Percentiles rank a stretch among this genome's conserved stretches.
Conservation (phyloP, 2,797 vertebrate genomes). For the Cynodonichthys magdalenae region DNA sequence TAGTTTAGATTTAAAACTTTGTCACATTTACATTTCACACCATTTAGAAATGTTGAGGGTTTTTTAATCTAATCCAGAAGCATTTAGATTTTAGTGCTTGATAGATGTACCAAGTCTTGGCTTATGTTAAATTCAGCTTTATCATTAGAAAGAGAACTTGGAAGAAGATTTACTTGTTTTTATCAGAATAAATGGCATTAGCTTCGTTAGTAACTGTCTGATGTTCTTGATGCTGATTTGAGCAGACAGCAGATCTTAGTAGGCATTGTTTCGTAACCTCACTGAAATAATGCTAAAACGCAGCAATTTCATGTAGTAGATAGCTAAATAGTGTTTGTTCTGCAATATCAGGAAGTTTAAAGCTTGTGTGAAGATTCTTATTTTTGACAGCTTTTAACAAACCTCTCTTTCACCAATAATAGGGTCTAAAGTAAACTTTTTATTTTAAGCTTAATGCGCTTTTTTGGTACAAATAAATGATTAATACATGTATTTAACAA, state of each 20-base stretch:
- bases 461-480: too few species aligned
- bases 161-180: neutral
- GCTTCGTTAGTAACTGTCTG: neutral
- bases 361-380: too few species aligned
- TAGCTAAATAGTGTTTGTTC: too few species aligned
- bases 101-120: neutral
- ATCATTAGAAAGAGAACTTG: neutral
- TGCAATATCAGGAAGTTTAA: too few species aligned
- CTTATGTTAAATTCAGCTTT: neutral
- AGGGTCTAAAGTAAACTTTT: too few species aligned
- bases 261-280: constrained; percentile 4
- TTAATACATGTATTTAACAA: too few species aligned
- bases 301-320: neutral
- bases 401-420: too few species aligned
- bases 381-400: too few species aligned
- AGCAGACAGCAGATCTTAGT: neutral
- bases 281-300: neutral
- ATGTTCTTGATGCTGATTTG: neutral
- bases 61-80: neutral
- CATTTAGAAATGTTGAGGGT: neutral
- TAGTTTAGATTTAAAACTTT: neutral
- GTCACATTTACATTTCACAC: neutral
- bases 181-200: neutral
- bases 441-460: too few species aligned
- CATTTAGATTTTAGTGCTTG: neutral